These are phyloP conservation scores for Deroplatys truncata DNA, from an alignment of 2,888 invertebrate species.

Conservation along the genomic window DNA sequence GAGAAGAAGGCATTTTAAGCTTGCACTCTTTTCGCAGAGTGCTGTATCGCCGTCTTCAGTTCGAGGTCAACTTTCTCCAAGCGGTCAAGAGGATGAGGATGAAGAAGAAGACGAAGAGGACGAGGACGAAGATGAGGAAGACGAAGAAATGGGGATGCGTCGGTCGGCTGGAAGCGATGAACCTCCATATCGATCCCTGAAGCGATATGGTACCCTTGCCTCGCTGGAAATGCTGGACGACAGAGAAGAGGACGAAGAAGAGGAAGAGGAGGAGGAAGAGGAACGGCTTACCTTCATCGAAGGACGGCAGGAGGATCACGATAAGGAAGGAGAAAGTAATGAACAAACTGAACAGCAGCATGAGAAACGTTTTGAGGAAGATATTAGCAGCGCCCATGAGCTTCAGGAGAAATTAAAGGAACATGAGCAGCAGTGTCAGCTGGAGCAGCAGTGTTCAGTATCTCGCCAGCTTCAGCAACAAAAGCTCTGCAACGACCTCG, in stretches of 20 bases:
- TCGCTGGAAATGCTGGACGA: conserved; percentile 39
- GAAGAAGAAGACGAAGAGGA: conserved; percentile 20
- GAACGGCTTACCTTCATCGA: conserved; percentile 27
- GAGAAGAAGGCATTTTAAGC: not conserved
- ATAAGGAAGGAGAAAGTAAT: not conserved
- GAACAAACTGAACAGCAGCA: not conserved
- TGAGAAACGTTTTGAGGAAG: not conserved
- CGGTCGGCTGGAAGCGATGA: conserved; percentile 66
- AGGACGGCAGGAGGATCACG: conserved; percentile 12
- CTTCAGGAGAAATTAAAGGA: not conserved
- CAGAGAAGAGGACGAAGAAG: conserved; percentile 35
- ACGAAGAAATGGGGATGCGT: conserved; percentile 65
- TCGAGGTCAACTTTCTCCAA: not conserved
- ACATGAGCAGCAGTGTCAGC: not conserved
- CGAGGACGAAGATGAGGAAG: conserved; percentile 42
- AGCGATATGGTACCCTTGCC: conserved; percentile 47
- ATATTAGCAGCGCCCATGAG: not conserved
- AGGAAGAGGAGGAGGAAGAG: conserved; percentile 25
- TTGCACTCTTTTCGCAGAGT: not conserved
- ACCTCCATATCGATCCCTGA: conserved; percentile 66
- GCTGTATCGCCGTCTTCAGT: not conserved
- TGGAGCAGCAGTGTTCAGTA: not conserved
- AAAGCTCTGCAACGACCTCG: not conserved
- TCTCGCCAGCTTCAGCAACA: not conserved
- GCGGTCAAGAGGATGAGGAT: not conserved